A percentile compares a stretch with the other conserved stretches of the same genome.
These are phyloP conservation scores for Melipona bicolor DNA, from an alignment of 2,888 invertebrate species.

Conservation along the genomic window DNA sequence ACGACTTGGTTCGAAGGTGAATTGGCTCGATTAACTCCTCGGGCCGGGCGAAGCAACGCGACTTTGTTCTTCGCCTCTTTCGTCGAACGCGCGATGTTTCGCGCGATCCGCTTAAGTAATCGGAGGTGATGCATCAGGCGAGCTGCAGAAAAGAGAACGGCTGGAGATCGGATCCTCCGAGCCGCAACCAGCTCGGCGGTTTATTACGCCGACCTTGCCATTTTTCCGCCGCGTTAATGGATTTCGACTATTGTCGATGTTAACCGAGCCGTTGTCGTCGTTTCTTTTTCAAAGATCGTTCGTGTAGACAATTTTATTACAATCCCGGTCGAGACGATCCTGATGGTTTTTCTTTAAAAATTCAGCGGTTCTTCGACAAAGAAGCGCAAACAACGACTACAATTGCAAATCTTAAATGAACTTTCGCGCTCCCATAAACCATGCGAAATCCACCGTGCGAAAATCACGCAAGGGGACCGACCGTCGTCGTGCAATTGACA, in stretches of 20 bases:
- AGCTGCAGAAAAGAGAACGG: constrained; percentile 23
- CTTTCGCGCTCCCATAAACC: no score
- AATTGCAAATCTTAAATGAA: no score
- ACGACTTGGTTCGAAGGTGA: constrained; percentile 31
- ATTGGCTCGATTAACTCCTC: constrained; percentile 19
- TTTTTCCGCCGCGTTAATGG: constrained; percentile 5
- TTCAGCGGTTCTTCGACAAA: neutral
- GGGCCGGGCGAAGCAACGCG: neutral
- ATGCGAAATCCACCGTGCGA: neutral
- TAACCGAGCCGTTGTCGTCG: constrained; percentile 1
- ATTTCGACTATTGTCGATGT: neutral
- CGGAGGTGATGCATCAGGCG: constrained; percentile 18
- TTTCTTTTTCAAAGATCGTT: neutral
- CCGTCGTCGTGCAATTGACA: constrained; percentile 19
- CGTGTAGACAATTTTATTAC: neutral
- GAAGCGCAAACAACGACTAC: neutral
- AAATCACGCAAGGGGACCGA: neutral
- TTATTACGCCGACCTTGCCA: constrained; percentile 26
- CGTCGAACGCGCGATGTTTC: constrained; percentile 29
- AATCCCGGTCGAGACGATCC: neutral
- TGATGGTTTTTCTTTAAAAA: neutral
- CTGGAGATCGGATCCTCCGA: constrained; percentile 9
- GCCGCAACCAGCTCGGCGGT: constrained; percentile 3
- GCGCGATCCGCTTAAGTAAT: constrained; percentile 31
- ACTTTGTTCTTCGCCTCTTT: neutral